Conservation (phyloP, 1,140 invertebrate species). For the Drosophila novamexicana region DNA sequence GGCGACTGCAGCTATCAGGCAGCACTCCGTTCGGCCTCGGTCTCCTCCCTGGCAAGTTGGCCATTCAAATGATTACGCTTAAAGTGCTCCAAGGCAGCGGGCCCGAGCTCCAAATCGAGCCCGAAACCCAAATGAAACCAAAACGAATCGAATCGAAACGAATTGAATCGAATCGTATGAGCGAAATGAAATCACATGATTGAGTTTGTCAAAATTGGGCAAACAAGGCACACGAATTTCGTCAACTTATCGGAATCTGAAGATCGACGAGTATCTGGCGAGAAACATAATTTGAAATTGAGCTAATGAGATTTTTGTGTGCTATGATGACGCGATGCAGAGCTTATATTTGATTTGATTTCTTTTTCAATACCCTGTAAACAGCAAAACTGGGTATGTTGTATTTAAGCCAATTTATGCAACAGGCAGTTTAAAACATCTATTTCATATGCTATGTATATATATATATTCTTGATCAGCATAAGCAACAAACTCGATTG, state of each 20-base stretch:
- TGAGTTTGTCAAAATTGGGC: constrained; percentile 44
- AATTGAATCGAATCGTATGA: constrained; percentile 4
- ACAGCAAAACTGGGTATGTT: background rate
- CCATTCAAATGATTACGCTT: constrained; percentile 74
- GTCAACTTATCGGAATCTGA: constrained; percentile 31
- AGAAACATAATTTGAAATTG: constrained; percentile 57
- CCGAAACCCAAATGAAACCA: constrained; percentile 3
- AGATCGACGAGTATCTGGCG: constrained; percentile 49
- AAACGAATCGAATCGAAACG: background rate
- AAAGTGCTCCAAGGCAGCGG: constrained; percentile 58
- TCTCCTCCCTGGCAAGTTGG: constrained; percentile 49
- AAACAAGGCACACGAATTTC: constrained; percentile 13
- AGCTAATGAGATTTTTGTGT: constrained; percentile 74
- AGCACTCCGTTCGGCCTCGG: background rate
- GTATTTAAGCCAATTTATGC: too few species aligned
- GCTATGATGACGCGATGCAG: constrained; percentile 57
- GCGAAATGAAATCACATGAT: constrained; percentile 59
- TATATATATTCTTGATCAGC: too few species aligned
- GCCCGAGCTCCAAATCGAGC: constrained; percentile 8
- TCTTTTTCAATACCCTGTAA: constrained; percentile 3
- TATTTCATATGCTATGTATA: too few species aligned
- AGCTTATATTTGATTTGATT: constrained; percentile 5
- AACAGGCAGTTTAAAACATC: too few species aligned
- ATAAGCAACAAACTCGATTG: too few species aligned
- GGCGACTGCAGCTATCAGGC: constrained; percentile 28